A percentile compares a stretch with the other conserved stretches of the same genome.
These are phyloP conservation scores for Rhinichthys klamathensis DNA, from an alignment of 2,113 vertebrate species.

Conservation along the genomic window DNA sequence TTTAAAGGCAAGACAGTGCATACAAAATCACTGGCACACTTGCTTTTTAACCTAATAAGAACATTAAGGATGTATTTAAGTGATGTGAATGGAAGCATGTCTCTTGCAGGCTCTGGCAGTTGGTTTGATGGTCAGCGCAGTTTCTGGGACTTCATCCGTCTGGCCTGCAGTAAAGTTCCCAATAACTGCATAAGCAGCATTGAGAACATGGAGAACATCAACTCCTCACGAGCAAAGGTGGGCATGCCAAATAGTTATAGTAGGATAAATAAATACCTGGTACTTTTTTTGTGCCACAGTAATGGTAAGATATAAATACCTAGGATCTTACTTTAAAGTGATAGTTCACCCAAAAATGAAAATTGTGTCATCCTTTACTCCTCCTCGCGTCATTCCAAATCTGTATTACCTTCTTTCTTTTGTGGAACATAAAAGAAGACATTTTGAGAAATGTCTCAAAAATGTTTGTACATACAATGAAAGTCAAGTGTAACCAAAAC, in stretches of 20 bases:
- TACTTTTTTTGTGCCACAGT: neutral
- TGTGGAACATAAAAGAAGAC: neutral
- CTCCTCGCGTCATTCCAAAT: neutral
- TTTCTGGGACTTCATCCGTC: constrained; percentile 94
- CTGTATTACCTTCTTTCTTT: neutral
- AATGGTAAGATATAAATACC: neutral
- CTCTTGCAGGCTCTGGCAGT: constrained; percentile 83
- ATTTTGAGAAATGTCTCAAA: neutral
- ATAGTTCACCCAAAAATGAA: neutral
- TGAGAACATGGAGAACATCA: constrained; percentile 98
- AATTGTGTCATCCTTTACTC: neutral
- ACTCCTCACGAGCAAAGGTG: constrained; percentile 92
- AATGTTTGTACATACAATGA: neutral
- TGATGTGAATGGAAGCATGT: neutral
- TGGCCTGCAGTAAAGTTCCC: constrained; percentile 92
- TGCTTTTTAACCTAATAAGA: neutral
- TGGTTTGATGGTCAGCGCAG: constrained; percentile 96
- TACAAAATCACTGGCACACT: neutral
- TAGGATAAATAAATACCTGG: neutral
- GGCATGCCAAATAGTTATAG: neutral
- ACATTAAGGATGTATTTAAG: neutral
- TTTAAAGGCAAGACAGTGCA: constrained; percentile 83
- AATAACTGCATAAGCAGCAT: constrained; percentile 97
- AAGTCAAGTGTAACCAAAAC: neutral
- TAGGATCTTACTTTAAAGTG: neutral